These are phyloP conservation scores for Syrista parreyssii DNA, from an alignment of 2,888 invertebrate species.

Conservation along the genomic window DNA sequence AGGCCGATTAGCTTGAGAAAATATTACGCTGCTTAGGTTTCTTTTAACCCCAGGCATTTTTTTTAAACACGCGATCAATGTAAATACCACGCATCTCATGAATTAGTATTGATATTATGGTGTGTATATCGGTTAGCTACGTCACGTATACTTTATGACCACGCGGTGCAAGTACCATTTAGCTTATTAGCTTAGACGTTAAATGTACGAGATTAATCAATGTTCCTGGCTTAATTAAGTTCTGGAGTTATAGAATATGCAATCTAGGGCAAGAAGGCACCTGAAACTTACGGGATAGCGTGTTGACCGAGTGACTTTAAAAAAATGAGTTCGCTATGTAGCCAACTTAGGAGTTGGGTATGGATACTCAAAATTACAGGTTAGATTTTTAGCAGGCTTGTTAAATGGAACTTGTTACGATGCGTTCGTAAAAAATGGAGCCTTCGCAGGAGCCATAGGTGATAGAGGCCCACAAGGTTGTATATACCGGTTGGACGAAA, in stretches of 20 bases:
- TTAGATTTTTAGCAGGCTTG: slow-evolving; percentile 32
- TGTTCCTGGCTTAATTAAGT: background rate
- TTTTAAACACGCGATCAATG: background rate
- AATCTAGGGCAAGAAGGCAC: background rate
- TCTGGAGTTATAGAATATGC: background rate
- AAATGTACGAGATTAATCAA: background rate
- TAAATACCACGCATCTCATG: background rate
- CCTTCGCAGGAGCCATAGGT: background rate
- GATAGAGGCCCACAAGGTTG: background rate
- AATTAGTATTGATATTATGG: background rate
- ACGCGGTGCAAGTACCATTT: background rate
- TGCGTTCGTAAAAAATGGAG: background rate
- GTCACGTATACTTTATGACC: background rate
- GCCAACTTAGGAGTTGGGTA: slow-evolving; percentile 35
- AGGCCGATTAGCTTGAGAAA: background rate
- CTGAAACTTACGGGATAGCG: background rate
- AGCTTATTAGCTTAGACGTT: background rate
- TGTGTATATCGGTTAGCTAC: background rate
- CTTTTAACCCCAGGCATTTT: background rate
- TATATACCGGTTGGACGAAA: background rate
- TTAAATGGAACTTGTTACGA: slow-evolving; percentile 47
- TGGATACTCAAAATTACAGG: slow-evolving; percentile 45
- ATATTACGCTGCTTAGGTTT: background rate
- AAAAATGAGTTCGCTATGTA: background rate
- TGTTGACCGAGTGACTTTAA: background rate